These are phyloP conservation scores for Aproaerema taeniolella DNA, from an alignment of 2,888 invertebrate genomes.

Conservation along the genomic window DNA sequence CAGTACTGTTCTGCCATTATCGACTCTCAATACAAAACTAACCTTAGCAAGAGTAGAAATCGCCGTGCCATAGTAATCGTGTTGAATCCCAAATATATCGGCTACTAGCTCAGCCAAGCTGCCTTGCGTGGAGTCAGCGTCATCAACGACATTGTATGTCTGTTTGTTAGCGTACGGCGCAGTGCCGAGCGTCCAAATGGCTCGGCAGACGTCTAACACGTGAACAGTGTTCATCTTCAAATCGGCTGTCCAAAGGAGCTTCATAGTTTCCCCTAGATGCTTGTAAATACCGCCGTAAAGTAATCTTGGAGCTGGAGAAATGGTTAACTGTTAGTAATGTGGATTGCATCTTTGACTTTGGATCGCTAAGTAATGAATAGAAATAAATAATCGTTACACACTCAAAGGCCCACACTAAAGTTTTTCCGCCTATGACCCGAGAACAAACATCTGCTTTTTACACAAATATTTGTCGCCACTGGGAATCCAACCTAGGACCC, in stretches of 20 bases:
- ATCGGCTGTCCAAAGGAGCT: constrained; percentile 91
- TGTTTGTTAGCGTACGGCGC: constrained; percentile 73
- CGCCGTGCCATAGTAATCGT: constrained; percentile 91
- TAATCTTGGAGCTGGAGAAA: constrained; percentile 84
- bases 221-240: constrained; percentile 93
- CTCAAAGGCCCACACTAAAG: too few species aligned
- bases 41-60: constrained; percentile 90
- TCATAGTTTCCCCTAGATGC: constrained; percentile 92
- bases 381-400: too few species aligned
- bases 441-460: too few species aligned
- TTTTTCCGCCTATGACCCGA: too few species aligned
- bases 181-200: constrained; percentile 84
- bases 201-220: constrained; percentile 89
- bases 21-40: too few species aligned
- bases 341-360: too few species aligned
- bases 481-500: too few species aligned
- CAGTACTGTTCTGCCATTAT: too few species aligned
- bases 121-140: constrained; percentile 91
- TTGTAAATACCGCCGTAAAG: constrained; percentile 93
- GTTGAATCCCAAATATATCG: constrained; percentile 90
- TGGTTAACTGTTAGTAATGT: too few species aligned
- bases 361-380: too few species aligned
- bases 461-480: too few species aligned
- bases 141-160: constrained; percentile 90
- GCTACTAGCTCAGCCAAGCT: constrained; percentile 86